These are phyloP conservation scores for Enteromius fasciolatus DNA, from an alignment of 2,797 vertebrate genomes.

Conservation along the genomic window DNA sequence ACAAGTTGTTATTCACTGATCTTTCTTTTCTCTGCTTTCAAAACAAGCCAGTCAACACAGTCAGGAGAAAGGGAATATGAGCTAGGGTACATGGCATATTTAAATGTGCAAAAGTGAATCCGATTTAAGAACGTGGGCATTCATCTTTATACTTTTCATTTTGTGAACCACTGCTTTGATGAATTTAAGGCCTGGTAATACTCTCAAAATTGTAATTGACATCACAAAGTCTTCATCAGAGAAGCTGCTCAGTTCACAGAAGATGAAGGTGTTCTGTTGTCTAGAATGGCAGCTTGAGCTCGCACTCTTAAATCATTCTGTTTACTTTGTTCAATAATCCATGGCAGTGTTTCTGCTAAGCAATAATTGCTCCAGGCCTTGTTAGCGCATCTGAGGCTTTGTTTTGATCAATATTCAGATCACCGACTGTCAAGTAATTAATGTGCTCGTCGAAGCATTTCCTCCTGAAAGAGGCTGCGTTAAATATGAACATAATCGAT, in stretches of 20 bases:
- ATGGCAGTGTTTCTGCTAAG: constrained; percentile 26
- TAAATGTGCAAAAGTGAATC: background rate
- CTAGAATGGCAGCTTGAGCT: background rate
- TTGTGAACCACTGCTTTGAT: background rate
- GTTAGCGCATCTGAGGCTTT: constrained; percentile 39
- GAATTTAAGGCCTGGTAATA: background rate
- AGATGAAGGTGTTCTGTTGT: constrained; percentile 10
- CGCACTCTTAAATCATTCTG: constrained; percentile 1
- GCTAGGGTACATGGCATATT: background rate
- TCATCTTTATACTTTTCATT: background rate
- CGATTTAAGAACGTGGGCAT: background rate
- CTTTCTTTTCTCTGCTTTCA: background rate
- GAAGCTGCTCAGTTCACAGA: background rate
- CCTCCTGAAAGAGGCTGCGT: constrained; percentile 10
- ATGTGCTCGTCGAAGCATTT: constrained; percentile 19
- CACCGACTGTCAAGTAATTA: constrained; percentile 49
- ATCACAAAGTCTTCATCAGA: constrained; percentile 4
- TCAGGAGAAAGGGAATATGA: background rate
- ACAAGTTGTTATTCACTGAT: background rate
- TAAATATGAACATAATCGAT: constrained; percentile 55
- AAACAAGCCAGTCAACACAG: background rate
- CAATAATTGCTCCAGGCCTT: constrained; percentile 46
- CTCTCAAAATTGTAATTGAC: background rate
- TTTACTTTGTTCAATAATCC: constrained; percentile 42
- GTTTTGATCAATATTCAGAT: constrained; percentile 53